A percentile compares a stretch with the other conserved stretches of the same genome.
Conservation (phyloP, 2,113 vertebrate species). For the Oenanthe oenanthe region DNA sequence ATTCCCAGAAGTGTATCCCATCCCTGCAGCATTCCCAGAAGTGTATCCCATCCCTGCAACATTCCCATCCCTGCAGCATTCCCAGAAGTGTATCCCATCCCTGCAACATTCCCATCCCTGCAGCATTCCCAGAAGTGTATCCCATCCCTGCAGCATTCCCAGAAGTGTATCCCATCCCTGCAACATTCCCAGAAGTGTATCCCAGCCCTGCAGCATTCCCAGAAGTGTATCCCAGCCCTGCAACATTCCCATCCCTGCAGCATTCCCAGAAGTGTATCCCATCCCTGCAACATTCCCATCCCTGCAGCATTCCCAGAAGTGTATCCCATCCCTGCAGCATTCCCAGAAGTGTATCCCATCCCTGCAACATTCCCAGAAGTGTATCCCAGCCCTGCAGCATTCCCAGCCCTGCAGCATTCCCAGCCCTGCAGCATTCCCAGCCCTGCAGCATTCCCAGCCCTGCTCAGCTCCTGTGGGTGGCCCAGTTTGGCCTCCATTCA, state of each 20-base stretch:
- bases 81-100: not conserved
- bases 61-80: not conserved
- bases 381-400: not conserved
- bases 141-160: accelerated
- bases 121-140: no score
- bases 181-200: not conserved
- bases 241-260: not conserved
- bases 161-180: not conserved
- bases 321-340: accelerated
- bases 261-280: no score
- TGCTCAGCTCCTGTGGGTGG: not conserved
- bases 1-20: not conserved
- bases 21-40: no score
- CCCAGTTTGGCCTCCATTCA: not conserved
- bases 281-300: accelerated
- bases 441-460: accelerated
- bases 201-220: not conserved
- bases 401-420: no score
- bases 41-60: accelerated
- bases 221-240: no score
- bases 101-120: not conserved
- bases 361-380: accelerated
- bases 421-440: not conserved
- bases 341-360: not conserved
- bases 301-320: no score